Evolutionary conservation across 2,113 vertebrate species (phyloP).

Genomic region (Nansenia antarctica): DNA sequence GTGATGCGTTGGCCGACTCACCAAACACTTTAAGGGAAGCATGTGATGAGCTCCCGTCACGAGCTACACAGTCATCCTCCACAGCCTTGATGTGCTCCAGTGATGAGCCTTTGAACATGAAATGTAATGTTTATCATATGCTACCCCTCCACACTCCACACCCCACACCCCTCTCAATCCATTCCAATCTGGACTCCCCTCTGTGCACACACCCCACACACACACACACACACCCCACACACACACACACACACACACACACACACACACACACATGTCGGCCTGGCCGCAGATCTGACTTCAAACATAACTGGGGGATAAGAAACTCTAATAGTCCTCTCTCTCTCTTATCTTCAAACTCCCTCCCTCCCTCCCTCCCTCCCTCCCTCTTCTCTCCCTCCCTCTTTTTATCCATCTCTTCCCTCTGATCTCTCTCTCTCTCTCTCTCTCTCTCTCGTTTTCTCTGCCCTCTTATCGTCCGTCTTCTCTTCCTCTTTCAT

Average conservation of each 20-base stretch:
- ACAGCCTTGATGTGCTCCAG: constrained; percentile 2
- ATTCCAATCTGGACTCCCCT: too few relatives aligned
- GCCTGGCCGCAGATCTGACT: not conserved
- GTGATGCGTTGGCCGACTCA: too few relatives aligned
- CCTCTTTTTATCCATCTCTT: not conserved
- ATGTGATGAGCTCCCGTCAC: constrained; percentile 44
- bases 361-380: not conserved
- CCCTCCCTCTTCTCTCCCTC: not conserved
- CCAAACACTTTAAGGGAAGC: not conserved
- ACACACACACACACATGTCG: constrained; percentile 12
- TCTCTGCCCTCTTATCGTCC: not conserved
- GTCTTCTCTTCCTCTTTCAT: not conserved
- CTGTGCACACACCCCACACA: constrained; percentile 7
- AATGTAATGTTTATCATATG: not conserved
- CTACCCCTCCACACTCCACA: not conserved
- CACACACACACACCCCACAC: not conserved
- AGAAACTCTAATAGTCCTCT: constrained; percentile 33
- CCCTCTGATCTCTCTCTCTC: not conserved
- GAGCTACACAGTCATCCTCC: not conserved
- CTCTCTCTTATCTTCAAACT: constrained; percentile 28
- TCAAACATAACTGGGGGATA: constrained; percentile 15
- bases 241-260: not conserved
- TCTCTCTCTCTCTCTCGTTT: constrained; percentile 2
- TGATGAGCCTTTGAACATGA: constrained; percentile 4
- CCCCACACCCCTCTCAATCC: not conserved